Evolutionary conservation across 2,113 vertebrate species (phyloP).

Genomic region (Equus quagga): DNA sequence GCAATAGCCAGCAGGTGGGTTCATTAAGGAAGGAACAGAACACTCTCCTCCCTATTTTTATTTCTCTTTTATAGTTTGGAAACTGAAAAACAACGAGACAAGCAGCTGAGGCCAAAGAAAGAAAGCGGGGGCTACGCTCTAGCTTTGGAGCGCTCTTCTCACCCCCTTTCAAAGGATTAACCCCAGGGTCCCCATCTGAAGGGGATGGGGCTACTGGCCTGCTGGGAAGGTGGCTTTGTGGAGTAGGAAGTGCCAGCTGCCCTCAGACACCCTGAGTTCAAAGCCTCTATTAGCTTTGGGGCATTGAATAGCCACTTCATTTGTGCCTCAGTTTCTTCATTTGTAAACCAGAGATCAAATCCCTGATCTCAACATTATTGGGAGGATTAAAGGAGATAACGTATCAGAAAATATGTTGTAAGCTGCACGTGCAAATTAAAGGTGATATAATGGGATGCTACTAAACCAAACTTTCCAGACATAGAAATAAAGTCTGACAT

Average conservation of each 20-base stretch:
- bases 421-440: neutral
- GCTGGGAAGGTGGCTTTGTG: too few species aligned
- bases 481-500: neutral
- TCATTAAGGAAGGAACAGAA: constrained; percentile 67
- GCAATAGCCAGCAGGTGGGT: constrained; percentile 64
- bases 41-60: constrained; percentile 37
- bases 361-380: neutral
- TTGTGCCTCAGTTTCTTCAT: constrained; percentile 18
- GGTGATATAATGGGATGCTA: too few species aligned
- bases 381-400: neutral
- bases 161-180: neutral
- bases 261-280: neutral
- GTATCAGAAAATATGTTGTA: neutral
- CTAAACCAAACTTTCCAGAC: neutral
- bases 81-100: constrained; percentile 42
- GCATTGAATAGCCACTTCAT: neutral
- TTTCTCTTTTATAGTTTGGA: constrained; percentile 48
- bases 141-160: neutral
- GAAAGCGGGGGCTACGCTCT: too few species aligned
- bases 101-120: neutral
- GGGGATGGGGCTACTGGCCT: neutral
- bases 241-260: neutral
- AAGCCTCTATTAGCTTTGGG: neutral
- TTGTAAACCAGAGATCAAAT: neutral
- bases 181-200: neutral